Conservation (phyloP, 2,113 vertebrate species). For the Dasyornis broadbenti region DNA sequence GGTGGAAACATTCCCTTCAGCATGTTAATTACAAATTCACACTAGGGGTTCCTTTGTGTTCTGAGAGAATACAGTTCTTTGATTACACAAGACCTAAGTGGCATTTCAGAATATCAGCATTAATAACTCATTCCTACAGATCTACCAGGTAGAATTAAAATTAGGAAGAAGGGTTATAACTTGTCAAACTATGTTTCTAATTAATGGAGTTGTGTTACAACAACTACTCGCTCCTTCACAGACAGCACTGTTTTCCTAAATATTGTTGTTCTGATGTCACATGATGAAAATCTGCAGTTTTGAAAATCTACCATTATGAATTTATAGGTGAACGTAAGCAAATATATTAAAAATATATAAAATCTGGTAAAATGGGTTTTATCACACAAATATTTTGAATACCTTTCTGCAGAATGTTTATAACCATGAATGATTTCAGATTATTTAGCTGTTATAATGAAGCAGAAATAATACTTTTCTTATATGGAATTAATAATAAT, state of each 20-base stretch:
- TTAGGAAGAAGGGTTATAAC: slow-evolving; percentile 58
- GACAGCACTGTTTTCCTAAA: not conserved
- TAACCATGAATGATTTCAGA: not conserved
- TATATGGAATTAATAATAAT: not conserved
- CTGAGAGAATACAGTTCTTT: slow-evolving; percentile 67
- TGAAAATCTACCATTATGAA: not conserved
- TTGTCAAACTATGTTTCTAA: slow-evolving; percentile 59
- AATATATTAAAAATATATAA: not conserved
- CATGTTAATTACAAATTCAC: slow-evolving; percentile 61
- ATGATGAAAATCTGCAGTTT: not conserved
- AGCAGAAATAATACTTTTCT: not conserved
- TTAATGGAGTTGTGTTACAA: slow-evolving; percentile 31
- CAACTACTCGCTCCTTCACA: not conserved
- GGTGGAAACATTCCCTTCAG: slow-evolving; percentile 54
- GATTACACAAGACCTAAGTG: slow-evolving; percentile 67
- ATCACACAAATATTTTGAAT: not conserved
- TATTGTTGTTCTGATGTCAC: not conserved
- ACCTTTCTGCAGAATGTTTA: not conserved
- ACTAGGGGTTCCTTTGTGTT: slow-evolving; percentile 63
- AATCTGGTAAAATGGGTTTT: not conserved
- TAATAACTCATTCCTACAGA: slow-evolving; percentile 70
- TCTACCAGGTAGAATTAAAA: slow-evolving; percentile 63
- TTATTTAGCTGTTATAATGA: not conserved
- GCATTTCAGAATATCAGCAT: slow-evolving; percentile 63
- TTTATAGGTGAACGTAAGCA: not conserved